Base-by-base conservation (phyloP, 1,140 invertebrate genomes). In the Cecropterus lyciades region DNA sequence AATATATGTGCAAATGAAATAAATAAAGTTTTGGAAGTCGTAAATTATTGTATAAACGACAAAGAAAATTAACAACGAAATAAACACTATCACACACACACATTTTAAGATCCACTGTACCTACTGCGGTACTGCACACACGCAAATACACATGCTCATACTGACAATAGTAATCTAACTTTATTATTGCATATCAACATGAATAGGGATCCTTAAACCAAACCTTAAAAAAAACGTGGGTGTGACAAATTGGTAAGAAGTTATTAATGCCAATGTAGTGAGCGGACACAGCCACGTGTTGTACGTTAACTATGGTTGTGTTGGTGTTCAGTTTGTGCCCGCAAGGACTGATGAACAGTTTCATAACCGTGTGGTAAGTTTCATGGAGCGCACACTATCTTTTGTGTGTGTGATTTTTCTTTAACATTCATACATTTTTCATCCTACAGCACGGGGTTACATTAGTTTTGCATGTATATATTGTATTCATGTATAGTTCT, bases 321-420 rank as follows among this genome's bases (percentile, higher is more conserved):
- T 92, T 92, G 89, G 83, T 93, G 90, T 92, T 92, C 93, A 96
- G 95, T 95, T 95, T 95, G 93, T 96, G 95, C 95, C 94, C 95
- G 90, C 96, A 96, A 94, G 95, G 95, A 96, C 94, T 96, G 93
- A 95, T 96, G 95, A 96, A 96, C 95, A 96, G 95, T 94, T 96
- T 96, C 95, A 95, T 96, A 95, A 96, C 95, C 90, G 95, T 96
- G 87, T 96, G 96, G 96, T 96, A 96, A 97, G 96, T 97, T 71
- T 53, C 75, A 80, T 81, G 71, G 77, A 82, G 69, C 73, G 69
- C 78, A 67, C 46, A 72, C 62, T 73, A 60, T 69, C 51, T 40
- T 43, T 30, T 46, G 45, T 46, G 45, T 46, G 55, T 62, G 73
- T 72, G 67, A 69, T 67, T 69, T 42, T 69, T 42, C 69, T 59